phyloP scores from a whole-genome alignment of 2,113 vertebrate species.

The Syngnathus typhle region DNA sequence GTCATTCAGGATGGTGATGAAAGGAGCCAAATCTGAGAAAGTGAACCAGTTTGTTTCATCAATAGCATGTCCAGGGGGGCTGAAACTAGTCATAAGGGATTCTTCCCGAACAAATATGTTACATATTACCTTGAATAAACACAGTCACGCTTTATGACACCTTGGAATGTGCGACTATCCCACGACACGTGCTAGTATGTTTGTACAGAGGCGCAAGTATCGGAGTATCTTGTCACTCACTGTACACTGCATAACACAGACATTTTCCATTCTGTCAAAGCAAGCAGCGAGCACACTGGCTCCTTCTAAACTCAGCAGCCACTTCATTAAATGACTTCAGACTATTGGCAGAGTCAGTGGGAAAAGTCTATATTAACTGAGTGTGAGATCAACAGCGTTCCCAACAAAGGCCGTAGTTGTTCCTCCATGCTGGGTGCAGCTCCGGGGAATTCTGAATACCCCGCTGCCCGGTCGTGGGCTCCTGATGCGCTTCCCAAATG shows the following conservation, averaged over 20 bases:
- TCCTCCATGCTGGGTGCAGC: constrained; percentile 55
- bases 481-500: constrained; percentile 36
- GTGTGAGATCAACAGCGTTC: constrained; percentile 67
- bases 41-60: not conserved
- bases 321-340: constrained; percentile 79
- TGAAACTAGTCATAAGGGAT: not conserved
- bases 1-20: not conserved
- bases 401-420: constrained; percentile 69
- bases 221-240: constrained; percentile 62
- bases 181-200: constrained; percentile 13
- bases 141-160: constrained; percentile 6
- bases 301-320: constrained; percentile 72
- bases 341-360: constrained; percentile 73
- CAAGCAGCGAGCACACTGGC: constrained; percentile 66
- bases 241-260: constrained; percentile 62
- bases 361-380: constrained; percentile 77
- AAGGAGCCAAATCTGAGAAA: not conserved
- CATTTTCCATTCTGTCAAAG: constrained; percentile 83
- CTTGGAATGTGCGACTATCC: constrained; percentile 16
- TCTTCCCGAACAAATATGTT: not conserved
- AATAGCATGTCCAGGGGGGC: not conserved
- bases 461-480: constrained; percentile 27
- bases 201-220: constrained; percentile 52
- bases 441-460: constrained; percentile 53
- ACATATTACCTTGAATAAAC: not conserved